Evolutionary conservation across 2,113 vertebrate species (phyloP).

Genomic region (Piaya cayana): DNA sequence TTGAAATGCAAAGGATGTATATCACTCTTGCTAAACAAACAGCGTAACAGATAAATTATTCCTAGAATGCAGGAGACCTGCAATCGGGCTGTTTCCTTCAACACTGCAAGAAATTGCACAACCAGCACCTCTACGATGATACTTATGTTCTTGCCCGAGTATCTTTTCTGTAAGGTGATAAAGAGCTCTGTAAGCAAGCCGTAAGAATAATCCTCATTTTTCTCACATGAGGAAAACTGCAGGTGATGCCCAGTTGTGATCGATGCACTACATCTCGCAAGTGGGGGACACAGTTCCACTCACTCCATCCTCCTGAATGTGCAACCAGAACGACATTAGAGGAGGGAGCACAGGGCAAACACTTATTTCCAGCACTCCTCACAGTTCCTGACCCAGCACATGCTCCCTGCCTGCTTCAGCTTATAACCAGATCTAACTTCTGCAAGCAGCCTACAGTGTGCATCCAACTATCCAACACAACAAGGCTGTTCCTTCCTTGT

Average conservation of each 20-base stretch:
- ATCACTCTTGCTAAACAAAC: no score
- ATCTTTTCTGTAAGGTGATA: background rate
- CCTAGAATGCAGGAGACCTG: background rate
- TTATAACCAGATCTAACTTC: background rate
- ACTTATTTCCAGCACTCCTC: background rate
- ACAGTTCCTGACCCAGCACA: background rate
- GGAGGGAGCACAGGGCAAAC: background rate
- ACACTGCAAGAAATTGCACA: background rate
- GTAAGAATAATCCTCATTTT: background rate
- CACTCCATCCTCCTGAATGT: background rate
- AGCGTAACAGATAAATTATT: fast-evolving
- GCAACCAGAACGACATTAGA: background rate
- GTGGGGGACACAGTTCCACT: fast-evolving
- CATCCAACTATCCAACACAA: background rate
- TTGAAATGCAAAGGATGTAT: background rate
- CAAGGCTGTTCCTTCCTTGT: fast-evolving
- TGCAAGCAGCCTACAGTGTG: background rate
- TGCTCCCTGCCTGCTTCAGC: background rate
- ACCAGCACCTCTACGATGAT: background rate
- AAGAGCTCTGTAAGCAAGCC: background rate
- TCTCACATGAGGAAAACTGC: fast-evolving
- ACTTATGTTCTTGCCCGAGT: background rate
- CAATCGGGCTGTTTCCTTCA: background rate
- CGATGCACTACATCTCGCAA: background rate
- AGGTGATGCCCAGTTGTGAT: background rate